Evolutionary conservation across 2,888 invertebrate genomes (phyloP).

Genomic region (Entomobrya multifasciata): DNA sequence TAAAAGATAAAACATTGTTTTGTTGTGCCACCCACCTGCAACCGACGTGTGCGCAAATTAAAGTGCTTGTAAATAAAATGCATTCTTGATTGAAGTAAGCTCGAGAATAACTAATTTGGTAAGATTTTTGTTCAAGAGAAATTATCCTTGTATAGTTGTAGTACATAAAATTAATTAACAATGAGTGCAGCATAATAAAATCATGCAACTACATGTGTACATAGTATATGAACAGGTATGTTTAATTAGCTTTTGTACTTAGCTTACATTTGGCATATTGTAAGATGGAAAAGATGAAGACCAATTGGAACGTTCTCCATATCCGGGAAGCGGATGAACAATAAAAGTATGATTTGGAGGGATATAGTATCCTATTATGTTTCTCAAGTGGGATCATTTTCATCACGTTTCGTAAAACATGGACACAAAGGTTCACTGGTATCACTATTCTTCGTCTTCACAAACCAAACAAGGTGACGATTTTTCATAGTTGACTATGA

Average conservation of each 20-base stretch:
- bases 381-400: conserved; percentile 78
- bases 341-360: conserved; percentile 49
- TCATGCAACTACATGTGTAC: no score
- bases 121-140: not conserved
- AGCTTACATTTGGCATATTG: conserved; percentile 76
- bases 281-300: conserved; percentile 76
- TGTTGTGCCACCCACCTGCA: not conserved
- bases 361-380: conserved; percentile 62
- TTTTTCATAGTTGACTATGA: conserved; percentile 47
- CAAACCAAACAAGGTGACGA: conserved; percentile 26
- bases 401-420: conserved; percentile 40
- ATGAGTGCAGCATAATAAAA: no score
- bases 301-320: conserved; percentile 75
- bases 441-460: conserved; percentile 27
- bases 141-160: no score
- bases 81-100: not conserved
- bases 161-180: no score
- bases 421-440: conserved; percentile 37
- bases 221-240: not conserved
- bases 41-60: no score
- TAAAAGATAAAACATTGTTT: not conserved
- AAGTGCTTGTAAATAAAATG: not conserved
- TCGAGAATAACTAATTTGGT: not conserved
- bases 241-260: not conserved
- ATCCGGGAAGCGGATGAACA: conserved; percentile 64